Conservation (phyloP, 2,797 vertebrate species). For the Microctenopoma steveboyesi region DNA sequence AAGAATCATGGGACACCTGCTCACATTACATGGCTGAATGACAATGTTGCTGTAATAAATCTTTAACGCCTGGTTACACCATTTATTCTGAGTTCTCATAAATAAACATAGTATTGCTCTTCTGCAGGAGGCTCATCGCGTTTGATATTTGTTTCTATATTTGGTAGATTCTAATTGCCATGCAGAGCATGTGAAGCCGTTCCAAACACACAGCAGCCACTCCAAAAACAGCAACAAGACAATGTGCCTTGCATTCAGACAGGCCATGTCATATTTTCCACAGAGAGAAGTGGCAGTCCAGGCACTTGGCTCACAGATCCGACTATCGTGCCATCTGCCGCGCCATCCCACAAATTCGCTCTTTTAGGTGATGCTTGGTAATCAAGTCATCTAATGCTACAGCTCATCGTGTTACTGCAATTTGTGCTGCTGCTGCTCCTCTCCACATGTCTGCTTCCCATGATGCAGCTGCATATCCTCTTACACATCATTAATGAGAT, state of each 20-base stretch:
- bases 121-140: conserved; percentile 47
- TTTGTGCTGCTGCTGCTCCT: conserved; percentile 33
- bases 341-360: conserved; percentile 45
- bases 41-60: conserved; percentile 19
- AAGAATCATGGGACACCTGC: conserved; percentile 26
- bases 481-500: conserved; percentile 55
- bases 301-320: conserved; percentile 63
- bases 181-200: conserved; percentile 34
- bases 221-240: conserved; percentile 55
- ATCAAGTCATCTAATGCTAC: conserved; percentile 66
- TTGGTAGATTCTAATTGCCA: conserved; percentile 58
- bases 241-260: conserved; percentile 45
- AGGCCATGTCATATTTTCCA: conserved; percentile 69
- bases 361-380: conserved; percentile 51
- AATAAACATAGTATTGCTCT: conserved; percentile 32
- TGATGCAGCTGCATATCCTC: conserved; percentile 54
- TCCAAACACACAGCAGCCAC: conserved; percentile 40
- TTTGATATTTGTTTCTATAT: conserved; percentile 67
- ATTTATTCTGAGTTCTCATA: conserved; percentile 39
- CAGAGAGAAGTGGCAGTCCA: conserved; percentile 46
- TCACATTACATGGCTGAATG: conserved; percentile 25
- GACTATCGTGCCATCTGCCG: conserved; percentile 71
- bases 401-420: conserved; percentile 30
- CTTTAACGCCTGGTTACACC: conserved; percentile 17
- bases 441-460: conserved; percentile 42